Evolutionary conservation across 64 coral and sea anemone genomes (phyloP), one percentile per base, ranked within the genome.

Genomic region (Cladopsammia gracilis): DNA sequence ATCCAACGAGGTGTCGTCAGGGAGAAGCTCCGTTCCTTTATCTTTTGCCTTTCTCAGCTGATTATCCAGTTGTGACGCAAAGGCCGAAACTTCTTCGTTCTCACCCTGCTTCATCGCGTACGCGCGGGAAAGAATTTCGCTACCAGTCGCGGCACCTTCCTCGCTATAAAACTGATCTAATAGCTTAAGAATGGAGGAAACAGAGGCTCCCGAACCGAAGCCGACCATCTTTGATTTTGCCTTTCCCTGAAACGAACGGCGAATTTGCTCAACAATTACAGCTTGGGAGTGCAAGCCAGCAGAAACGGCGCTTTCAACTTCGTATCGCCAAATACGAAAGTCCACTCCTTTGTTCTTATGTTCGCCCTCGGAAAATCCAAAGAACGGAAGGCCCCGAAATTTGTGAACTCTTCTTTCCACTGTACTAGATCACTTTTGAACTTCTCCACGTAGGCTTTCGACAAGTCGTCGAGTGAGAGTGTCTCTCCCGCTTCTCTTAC

Each of bases 241-340:
- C 58, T 89, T 76, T 12, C 76, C 62, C 25, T 82, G 75, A 45
- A 93, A 82, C 24, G 91, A 93, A 47, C 26, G 18, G 7, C 86
- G 75, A 48, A 89, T 70, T 71, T 94, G 85, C 23, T 94, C 76
- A 2, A 67, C 60, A 44, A 89, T 89, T 24, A 94, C 26, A 16
- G 77, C 85, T 25, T 70, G 54, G 14, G 92, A 60, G 50, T 94
- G 79, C 5, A 62, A 12, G 6, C 76, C 85, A 16, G 46, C 76
- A 12, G 58, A 54, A 60, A 83, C 74, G 2, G 92, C 58, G 34
- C 85, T 88, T 46, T 71, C 69, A 22, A 94, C 92, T 62, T 94
- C 92, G 57, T 49, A 89, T 58, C 66, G 61, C 92, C 86, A 94
- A 64, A 82, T 77, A 3, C 86, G 64, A 77, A 89, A 94, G 10